These are phyloP conservation scores for Notolabrus celidotus DNA, from an alignment of 2,797 vertebrate species.

Conservation along the genomic window DNA sequence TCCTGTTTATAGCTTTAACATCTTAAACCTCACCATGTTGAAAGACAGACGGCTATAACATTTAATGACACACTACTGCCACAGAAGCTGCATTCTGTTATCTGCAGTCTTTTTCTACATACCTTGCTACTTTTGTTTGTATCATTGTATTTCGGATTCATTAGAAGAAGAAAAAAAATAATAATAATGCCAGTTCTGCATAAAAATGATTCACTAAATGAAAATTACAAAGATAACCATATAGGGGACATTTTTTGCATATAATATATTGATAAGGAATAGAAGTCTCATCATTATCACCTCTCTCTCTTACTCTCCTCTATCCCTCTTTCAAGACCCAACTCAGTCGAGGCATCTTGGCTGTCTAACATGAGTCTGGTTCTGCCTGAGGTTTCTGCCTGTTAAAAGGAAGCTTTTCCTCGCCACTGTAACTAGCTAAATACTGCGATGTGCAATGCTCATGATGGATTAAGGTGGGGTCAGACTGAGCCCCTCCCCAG, in stretches of 20 bases:
- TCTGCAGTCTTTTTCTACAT: constrained; percentile 4
- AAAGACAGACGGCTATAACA: constrained; percentile 37
- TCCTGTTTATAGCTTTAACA: constrained; percentile 27
- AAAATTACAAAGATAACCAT: constrained; percentile 24
- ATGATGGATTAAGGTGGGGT: too few relatives aligned
- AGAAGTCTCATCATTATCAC: too few relatives aligned
- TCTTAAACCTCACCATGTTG: constrained; percentile 35
- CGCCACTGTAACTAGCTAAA: too few relatives aligned
- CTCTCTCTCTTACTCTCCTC: too few relatives aligned
- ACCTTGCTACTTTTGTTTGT: constrained; percentile 11
- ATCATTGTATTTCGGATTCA: neutral
- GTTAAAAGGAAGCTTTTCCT: too few relatives aligned
- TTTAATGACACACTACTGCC: constrained; percentile 48
- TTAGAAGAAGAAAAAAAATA: constrained; percentile 18
- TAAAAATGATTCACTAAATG: constrained; percentile 29
- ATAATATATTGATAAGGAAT: constrained; percentile 26
- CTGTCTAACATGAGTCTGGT: too few relatives aligned
- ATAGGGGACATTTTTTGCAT: constrained; percentile 23
- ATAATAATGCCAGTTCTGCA: neutral
- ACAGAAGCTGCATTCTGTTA: constrained; percentile 14
- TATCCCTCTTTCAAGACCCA: too few relatives aligned
- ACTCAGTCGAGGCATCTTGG: too few relatives aligned
- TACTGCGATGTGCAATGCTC: too few relatives aligned
- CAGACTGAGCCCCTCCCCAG: too few relatives aligned
- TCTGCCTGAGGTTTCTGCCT: too few relatives aligned